Evolutionary conservation across 2,888 invertebrate species (phyloP).

Genomic region (Mesochorus sp.): DNA sequence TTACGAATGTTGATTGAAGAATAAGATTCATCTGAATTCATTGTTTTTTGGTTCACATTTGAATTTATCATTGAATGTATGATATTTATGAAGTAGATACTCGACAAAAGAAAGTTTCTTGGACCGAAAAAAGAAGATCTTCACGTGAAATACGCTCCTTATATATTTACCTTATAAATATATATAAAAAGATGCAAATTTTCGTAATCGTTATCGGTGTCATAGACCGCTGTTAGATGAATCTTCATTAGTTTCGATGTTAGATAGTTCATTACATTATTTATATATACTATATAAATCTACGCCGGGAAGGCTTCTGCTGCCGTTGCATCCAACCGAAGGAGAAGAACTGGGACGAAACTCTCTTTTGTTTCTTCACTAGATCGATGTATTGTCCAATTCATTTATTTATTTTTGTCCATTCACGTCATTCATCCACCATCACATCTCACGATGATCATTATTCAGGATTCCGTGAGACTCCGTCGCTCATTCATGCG

Average conservation of each 20-base stretch:
- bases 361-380: constrained; percentile 19
- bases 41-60: background rate
- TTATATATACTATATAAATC: too few species aligned
- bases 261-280: constrained; percentile 49
- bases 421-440: background rate
- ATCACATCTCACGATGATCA: constrained; percentile 1
- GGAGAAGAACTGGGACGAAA: constrained; percentile 22
- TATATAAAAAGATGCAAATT: constrained; percentile 14
- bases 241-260: constrained; percentile 52
- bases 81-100: too few species aligned
- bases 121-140: background rate
- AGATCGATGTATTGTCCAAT: constrained; percentile 42
- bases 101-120: background rate
- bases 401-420: background rate
- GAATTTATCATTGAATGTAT: too few species aligned
- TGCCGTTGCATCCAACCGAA: constrained; percentile 20
- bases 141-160: background rate
- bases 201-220: constrained; percentile 49
- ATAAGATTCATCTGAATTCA: background rate
- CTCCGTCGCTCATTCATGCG: background rate
- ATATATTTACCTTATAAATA: background rate
- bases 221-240: constrained; percentile 51
- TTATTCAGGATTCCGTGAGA: background rate
- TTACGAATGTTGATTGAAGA: too few species aligned
- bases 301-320: constrained; percentile 12